phyloP scores from a whole-genome alignment of 2,113 vertebrate genomes.

The Anseranas semipalmata region DNA sequence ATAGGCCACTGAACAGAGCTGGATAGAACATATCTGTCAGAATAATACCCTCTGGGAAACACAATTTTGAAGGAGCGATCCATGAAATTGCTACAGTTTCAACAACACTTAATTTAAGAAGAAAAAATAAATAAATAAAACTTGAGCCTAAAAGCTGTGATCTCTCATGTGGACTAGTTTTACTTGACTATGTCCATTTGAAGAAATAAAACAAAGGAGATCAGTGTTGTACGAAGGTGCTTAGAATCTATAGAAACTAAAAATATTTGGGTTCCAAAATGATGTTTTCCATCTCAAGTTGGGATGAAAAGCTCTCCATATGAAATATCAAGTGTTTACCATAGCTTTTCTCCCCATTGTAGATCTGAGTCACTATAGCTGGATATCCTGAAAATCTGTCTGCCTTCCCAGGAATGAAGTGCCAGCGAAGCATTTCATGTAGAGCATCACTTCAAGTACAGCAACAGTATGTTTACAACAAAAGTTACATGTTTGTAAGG shows the following conservation, averaged over 20 bases:
- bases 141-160: background rate
- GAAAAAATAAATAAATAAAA: background rate
- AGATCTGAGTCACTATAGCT: background rate
- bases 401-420: background rate
- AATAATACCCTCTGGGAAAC: background rate
- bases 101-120: background rate
- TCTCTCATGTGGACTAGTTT: background rate
- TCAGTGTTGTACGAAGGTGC: background rate
- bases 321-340: background rate
- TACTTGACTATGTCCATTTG: background rate
- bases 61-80: background rate
- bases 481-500: background rate
- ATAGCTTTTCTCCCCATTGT: background rate
- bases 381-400: background rate
- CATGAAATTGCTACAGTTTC: background rate
- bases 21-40: background rate
- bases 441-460: background rate
- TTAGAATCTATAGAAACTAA: background rate
- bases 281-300: background rate
- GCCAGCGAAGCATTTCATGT: background rate
- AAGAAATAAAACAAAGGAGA: background rate
- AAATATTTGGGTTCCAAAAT: background rate
- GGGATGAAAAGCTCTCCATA: background rate
- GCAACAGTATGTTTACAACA: background rate
- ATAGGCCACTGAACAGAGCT: background rate